A percentile compares a stretch with the other conserved stretches of the same genome.
phyloP scores from a whole-genome alignment of 2,797 vertebrate species.

The Cichlasoma orientale region DNA sequence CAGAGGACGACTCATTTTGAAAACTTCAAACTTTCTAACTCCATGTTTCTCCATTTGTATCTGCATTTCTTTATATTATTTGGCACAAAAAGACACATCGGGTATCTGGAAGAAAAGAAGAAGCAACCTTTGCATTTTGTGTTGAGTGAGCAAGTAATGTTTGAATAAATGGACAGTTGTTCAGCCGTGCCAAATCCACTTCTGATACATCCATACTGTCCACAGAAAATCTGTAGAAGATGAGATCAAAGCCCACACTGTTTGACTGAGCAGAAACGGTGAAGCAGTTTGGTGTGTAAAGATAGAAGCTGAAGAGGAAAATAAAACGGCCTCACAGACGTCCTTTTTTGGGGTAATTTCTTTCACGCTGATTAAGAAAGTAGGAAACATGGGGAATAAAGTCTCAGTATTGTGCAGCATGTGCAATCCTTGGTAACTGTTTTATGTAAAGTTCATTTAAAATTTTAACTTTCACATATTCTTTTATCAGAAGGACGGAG shows the following conservation, averaged over 20 bases:
- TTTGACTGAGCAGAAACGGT: slow-evolving; percentile 2
- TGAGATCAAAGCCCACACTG: not conserved
- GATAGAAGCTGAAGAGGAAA: not conserved
- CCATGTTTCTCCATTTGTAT: not conserved
- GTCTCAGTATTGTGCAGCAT: not conserved
- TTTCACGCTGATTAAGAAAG: not conserved
- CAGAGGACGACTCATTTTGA: not conserved
- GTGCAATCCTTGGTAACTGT: not conserved
- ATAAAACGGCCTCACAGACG: not conserved
- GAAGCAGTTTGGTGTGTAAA: not conserved
- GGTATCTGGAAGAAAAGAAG: too few relatives aligned
- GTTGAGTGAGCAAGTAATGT: not conserved
- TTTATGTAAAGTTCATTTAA: not conserved
- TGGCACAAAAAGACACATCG: not conserved
- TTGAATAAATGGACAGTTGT: not conserved
- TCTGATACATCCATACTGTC: not conserved
- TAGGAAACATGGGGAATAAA: not conserved
- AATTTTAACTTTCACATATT: not conserved
- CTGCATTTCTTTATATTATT: not conserved
- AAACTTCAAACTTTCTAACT: not conserved
- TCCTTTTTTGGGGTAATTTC: not conserved
- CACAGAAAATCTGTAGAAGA: not conserved
- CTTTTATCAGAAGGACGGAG: not conserved
- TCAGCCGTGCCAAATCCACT: not conserved
- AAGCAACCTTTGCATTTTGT: not conserved